Conservation (phyloP, 2,888 invertebrate genomes). For the Parochlus steinenii region DNA sequence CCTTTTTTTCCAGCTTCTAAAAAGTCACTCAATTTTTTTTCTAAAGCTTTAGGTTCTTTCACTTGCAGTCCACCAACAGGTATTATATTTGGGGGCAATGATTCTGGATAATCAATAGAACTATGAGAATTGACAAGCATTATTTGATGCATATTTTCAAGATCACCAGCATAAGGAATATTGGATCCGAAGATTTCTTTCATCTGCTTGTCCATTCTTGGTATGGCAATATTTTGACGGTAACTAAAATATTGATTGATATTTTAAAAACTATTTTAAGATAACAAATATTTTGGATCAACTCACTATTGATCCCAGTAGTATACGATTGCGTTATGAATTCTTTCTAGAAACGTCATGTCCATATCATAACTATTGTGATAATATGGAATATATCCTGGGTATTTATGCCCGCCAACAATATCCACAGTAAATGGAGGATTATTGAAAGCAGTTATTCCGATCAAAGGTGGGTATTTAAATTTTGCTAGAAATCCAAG, state of each 20-base stretch:
- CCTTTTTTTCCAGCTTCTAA: conserved; percentile 21
- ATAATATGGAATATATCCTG: conserved; percentile 19
- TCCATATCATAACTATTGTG: conserved; percentile 13
- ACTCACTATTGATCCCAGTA: conserved; percentile 17
- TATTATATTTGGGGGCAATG: conserved; percentile 25
- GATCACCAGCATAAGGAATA: conserved; percentile 16
- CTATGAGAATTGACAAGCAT: conserved; percentile 24
- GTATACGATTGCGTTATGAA: conserved; percentile 18
- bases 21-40: conserved; percentile 19
- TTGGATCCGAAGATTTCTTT: conserved; percentile 15
- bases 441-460: conserved; percentile 19
- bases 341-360: conserved; percentile 20
- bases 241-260: conserved; percentile 14
- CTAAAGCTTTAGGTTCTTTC: conserved; percentile 18
- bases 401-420: conserved; percentile 19
- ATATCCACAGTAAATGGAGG: conserved; percentile 16
- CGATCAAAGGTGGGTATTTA: conserved; percentile 22
- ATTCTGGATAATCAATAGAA: conserved; percentile 21
- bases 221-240: conserved; percentile 15
- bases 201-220: conserved; percentile 17
- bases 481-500: conserved; percentile 23
- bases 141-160: conserved; percentile 18
- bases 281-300: not conserved
- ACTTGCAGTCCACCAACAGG: conserved; percentile 28
- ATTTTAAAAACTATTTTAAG: not conserved